Percentiles rank a stretch among this genome's conserved stretches.
Conservation (phyloP, 1,140 invertebrate genomes). For the Ceratosolen fusciceps region DNA sequence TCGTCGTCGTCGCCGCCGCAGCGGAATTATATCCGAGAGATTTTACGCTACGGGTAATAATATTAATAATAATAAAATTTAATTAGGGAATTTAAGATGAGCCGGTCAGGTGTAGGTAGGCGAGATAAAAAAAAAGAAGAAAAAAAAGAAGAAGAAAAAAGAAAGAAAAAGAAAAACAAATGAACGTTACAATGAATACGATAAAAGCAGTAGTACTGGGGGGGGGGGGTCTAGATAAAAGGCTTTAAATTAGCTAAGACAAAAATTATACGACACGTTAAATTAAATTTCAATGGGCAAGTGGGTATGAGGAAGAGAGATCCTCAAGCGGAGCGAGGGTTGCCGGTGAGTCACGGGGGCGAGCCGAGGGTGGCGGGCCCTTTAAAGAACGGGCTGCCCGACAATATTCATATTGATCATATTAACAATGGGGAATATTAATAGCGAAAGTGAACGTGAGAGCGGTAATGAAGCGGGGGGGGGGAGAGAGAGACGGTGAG, state of each 20-base stretch:
- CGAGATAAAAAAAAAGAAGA: too few relatives aligned
- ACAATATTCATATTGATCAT: too few relatives aligned
- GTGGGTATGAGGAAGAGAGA: neutral
- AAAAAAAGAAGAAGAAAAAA: too few relatives aligned
- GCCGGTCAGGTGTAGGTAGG: neutral
- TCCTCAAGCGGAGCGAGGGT: neutral
- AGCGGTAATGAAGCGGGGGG: too few relatives aligned
- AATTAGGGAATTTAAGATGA: neutral
- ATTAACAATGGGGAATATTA: neutral
- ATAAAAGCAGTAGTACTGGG: neutral
- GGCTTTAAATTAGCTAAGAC: neutral
- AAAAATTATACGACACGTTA: neutral
- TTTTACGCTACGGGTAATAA: slow-evolving; percentile 4
- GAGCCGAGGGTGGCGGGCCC: neutral
- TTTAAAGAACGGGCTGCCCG: too few relatives aligned
- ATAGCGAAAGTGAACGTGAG: neutral
- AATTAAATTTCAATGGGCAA: neutral
- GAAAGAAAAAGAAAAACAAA: too few relatives aligned
- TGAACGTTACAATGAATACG: neutral
- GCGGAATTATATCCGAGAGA: neutral
- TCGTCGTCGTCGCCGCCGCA: too few relatives aligned
- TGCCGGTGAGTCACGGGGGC: neutral
- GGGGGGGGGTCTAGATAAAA: too few relatives aligned
- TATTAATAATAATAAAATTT: neutral
- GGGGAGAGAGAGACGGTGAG: too few relatives aligned